These are phyloP conservation scores for Campylorhamphus procurvoides DNA, from an alignment of 2,113 vertebrate species.

Conservation along the genomic window DNA sequence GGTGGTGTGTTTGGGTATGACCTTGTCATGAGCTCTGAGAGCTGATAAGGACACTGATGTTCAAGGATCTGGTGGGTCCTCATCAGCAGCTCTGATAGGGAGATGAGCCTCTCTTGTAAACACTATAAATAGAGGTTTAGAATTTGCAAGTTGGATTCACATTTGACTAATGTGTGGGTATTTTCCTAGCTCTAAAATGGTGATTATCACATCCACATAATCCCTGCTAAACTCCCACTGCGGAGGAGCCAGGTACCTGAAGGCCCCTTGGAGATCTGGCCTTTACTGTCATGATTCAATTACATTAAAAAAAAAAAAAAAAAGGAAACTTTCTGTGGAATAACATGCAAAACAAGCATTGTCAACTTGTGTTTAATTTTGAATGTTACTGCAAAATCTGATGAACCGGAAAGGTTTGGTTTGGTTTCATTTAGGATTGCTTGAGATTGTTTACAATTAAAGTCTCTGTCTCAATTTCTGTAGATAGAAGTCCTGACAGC, in stretches of 20 bases:
- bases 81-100: not conserved
- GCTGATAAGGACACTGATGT: not conserved
- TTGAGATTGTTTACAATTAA: not conserved
- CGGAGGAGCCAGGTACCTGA: not conserved
- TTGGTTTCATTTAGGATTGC: not conserved
- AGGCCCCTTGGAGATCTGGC: not conserved
- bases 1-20: not conserved
- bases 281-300: not conserved
- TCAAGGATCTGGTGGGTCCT: accelerated
- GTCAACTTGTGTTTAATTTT: not conserved
- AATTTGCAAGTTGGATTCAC: not conserved
- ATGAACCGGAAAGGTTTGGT: not conserved
- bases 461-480: not conserved
- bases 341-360: not conserved
- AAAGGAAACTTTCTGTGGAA: not conserved
- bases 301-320: not conserved
- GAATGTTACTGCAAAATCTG: not conserved
- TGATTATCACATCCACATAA: not conserved
- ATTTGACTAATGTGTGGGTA: not conserved
- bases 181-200: not conserved
- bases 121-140: not conserved
- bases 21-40: not conserved
- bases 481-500: not conserved
- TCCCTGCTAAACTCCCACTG: not conserved
- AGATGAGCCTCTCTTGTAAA: not conserved